Evolutionary conservation across 2,113 vertebrate genomes (phyloP), one percentile per base, ranked within the genome.

Genomic region (Hypomesus transpacificus): DNA sequence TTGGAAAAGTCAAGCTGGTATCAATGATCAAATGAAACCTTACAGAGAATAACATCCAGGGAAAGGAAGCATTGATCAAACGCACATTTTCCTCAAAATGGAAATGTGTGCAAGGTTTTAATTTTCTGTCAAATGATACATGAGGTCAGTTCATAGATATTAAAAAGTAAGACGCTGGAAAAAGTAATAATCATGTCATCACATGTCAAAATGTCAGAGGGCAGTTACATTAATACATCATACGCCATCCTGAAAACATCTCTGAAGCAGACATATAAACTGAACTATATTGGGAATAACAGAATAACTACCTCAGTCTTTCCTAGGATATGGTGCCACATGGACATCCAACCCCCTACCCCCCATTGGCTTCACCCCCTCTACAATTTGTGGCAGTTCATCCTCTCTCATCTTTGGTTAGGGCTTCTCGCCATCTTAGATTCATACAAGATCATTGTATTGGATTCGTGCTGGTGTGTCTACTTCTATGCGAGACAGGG

Each of bases 361-460:
- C 54, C 39, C 24, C 31, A 74, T 66, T 28, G 67, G 13, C 69
- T 69, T 57, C 76, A 76, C 75, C 76, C 20, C 70, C 81, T 58
- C 80, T 84, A 66, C 78, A 83, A 83, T 86, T 85, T 87, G 79
- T 50, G 80, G 79, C 79, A 64, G 82, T 77, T 86, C 85, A 87
- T 88, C 84, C 81, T 78, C 80, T 89, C 66, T 83, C 78, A 75
- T 87, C 83, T 80, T 80, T 68, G 72, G 39, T 9, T 70, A 46
- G 70, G 78, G 61, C 81, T 83, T 62, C 69, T 66, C 53, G 21
- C 70, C 67, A 70, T 20, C 70, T 54, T 68, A 71, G 52, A 63
- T 69, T 57, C 68, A 75, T 20, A 71, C 69, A 59, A 66, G 51
- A 46, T 14, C 56, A 34, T 62, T 31, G 58, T 26, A 54, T 14